Conservation (phyloP, 2,888 invertebrate genomes). For the Torymus auratus region DNA sequence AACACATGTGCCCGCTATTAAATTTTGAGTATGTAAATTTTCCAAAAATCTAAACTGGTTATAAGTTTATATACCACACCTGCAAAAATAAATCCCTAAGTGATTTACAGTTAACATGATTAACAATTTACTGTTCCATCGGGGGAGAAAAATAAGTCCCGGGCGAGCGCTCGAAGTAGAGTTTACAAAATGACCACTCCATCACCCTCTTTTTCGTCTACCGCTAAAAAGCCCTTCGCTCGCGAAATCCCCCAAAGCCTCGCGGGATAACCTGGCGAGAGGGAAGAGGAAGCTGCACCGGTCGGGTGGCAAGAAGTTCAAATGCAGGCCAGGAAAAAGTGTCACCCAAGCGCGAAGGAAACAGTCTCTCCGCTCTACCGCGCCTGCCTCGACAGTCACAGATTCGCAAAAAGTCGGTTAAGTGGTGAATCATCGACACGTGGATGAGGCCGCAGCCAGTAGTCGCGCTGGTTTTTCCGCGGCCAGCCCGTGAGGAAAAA, state of each 20-base stretch:
- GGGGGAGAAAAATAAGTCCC: too few relatives aligned
- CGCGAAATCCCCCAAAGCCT: neutral
- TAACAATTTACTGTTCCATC: too few relatives aligned
- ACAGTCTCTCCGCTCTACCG: too few relatives aligned
- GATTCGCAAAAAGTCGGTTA: conserved; percentile 44
- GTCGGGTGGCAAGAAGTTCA: conserved; percentile 2
- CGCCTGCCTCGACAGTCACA: too few relatives aligned
- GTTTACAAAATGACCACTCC: too few relatives aligned
- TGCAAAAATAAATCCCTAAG: too few relatives aligned
- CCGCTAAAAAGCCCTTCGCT: neutral
- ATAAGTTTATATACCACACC: too few relatives aligned
- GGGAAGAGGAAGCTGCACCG: conserved; percentile 3
- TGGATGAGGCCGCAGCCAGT: neutral
- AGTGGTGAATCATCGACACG: conserved; percentile 45
- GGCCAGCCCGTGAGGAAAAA: neutral
- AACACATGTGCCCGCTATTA: too few relatives aligned
- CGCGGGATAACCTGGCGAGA: neutral
- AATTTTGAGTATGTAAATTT: too few relatives aligned
- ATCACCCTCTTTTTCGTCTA: neutral
- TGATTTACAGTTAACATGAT: neutral
- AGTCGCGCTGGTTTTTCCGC: too few relatives aligned
- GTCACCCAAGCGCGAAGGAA: neutral
- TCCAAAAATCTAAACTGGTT: too few relatives aligned
- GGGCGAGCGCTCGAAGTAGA: too few relatives aligned
- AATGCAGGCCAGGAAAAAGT: neutral